Evolutionary conservation across 2,888 invertebrate genomes (phyloP), one percentile per base, ranked within the genome.

Genomic region (Salpingus planirostris): DNA sequence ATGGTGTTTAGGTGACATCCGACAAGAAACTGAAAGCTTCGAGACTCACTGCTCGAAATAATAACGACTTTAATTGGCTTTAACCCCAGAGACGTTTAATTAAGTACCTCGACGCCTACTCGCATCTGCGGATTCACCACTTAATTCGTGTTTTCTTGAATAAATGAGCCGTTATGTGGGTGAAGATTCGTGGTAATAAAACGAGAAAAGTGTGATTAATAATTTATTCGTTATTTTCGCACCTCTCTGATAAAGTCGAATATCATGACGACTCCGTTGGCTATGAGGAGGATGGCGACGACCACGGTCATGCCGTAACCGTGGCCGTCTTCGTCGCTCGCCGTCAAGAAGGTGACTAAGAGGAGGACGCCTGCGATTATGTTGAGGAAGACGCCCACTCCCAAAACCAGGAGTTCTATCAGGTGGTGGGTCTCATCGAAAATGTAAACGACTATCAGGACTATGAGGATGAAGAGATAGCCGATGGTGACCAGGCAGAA

Each of bases 31-130:
- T n/a, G n/a, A n/a, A n/a, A n/a, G n/a, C n/a, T n/a, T n/a, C n/a
- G n/a, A n/a, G n/a, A n/a, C n/a, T n/a, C n/a, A n/a, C n/a, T n/a
- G n/a, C n/a, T n/a, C n/a, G n/a, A n/a, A n/a, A n/a, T n/a, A n/a
- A n/a, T n/a, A n/a, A n/a, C n/a, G 26, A 30, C 22, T 35, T 34
- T 38, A 38, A 38, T 38, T 33, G 33, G 13, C 12, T 25, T 28
- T 38, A 37, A 37, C 37, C 37, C 37, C 23, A 26, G 24, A n/a
- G n/a, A n/a, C 21, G 25, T 15, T 31, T 31, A 36, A 36, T 36
- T 36, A 27, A 22, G 11, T 15, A 30, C 36, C 22, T 11, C 27
- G 23, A 22, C 37, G 22, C 30, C 32, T n/a, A n/a, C n/a, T n/a
- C n/a, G n/a, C n/a, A n/a, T n/a, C n/a, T n/a, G n/a, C n/a, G n/a